Base-by-base conservation (phyloP, 2,113 vertebrate genomes). In the Mesitornis unicolor region DNA sequence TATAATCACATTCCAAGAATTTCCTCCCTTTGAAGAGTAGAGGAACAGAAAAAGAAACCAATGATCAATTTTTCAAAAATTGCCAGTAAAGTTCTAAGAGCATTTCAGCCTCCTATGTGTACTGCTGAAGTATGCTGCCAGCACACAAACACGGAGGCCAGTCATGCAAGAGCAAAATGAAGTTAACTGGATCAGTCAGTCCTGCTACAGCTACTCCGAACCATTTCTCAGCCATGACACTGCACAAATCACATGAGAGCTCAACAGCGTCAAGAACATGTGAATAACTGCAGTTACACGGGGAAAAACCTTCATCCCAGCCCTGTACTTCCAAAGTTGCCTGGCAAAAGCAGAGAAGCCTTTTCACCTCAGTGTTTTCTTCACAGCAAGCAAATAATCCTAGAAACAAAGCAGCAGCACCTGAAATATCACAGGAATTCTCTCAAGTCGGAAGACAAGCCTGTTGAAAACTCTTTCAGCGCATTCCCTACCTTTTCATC, bases 401-500 rank as follows among this genome's bases (percentile, higher is more conserved):
- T 26, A 21, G 40, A 21, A 89, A 61, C 26, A 63, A 92, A 89
- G 57, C 28, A 90, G 50, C 80, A 90, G 48, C 26, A 64, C 73
- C n/a, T 89, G 33, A 75, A 63, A 43, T 15, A 71, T 71, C 64
- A 63, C 40, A 71, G 80, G 38, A 78, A 94, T 81, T 84, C 80
- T 53, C 60, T 63, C 65, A 68, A 87, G 40, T 56, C 26, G 51
- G 63, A 76, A 57, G n/a, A 85, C 11, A 59, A 78, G 7, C 16
- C 33, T 92, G 60, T 33, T n/a, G n/a, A 45, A 78, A 90, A 47
- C 17, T 38, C 59, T 50, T 24, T 13, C 45, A 42, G 5, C 3
- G 19, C 10, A 21, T 24, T 94, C 65, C 93, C 57, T 95, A 95
- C 95, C 96, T 96, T 96, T 84, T 82, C 77, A 95, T 95, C 96